Base-by-base conservation (phyloP, 2,113 vertebrate genomes). In the Tautogolabrus adspersus region DNA sequence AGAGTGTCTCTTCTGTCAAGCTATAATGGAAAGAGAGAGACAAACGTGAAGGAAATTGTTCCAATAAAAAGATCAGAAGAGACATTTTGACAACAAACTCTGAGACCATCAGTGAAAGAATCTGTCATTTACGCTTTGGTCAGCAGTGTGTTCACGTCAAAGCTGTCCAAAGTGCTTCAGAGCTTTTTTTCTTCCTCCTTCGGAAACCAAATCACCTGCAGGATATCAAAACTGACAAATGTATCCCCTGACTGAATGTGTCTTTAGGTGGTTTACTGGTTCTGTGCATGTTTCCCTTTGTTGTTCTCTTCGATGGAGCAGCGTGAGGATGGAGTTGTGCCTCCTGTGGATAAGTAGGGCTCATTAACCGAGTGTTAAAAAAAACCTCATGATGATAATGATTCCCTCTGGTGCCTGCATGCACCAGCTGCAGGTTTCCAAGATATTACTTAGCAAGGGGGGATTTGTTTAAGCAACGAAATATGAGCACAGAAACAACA, bases 331-430 rank as follows among this genome's bases (percentile, higher is more conserved):
- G n/a, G 10, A 15, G 16, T 13, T 19, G 57, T 8, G 7, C 65
- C 57, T 63, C 75, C 66, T 69, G 65, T 64, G 66, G 58, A 70
- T 57, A 57, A 57, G 75, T n/a, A 15, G 26, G 49, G 37, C 66
- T 77, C 66, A 77, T 70, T 70, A 64, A 38, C 40, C 30, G 51
- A 26, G 38, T 52, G 42, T 76, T 34, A 34, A 34, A 34, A 34
- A 34, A 34, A 34, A 56, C 59, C 58, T 26, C 59, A 70, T 52
- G 52, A 64, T 64, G 66, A 49, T 77, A 49, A 51, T 63, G 26
- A 63, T 57, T 57, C 66, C 58, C 58, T n/a, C 51, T 57, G 75
- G 51, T 38, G 66, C 51, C 75, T 21, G 23, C 42, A 7, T n/a
- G 66, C 38, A 63, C 44, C 37, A 3, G 59, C 59, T 73, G 12